These are phyloP conservation scores for Drosophila mauritiana DNA, from an alignment of 1,140 invertebrate genomes.

Conservation along the genomic window DNA sequence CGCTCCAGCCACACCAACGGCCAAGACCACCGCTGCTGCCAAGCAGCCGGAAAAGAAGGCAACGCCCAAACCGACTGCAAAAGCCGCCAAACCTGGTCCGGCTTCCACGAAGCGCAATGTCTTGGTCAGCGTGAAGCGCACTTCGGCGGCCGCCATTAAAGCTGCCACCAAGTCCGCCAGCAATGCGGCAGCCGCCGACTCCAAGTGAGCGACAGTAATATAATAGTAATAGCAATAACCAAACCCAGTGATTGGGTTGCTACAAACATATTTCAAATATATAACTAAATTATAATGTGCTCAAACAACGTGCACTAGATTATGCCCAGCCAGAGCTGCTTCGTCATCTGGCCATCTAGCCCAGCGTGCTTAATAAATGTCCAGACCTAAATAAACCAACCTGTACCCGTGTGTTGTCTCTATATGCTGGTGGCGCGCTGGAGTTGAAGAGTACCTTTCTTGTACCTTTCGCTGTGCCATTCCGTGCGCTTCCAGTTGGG, in stretches of 20 bases:
- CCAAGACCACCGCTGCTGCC: constrained; percentile 20
- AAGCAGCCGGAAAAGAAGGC: constrained; percentile 51
- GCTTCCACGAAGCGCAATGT: constrained; percentile 67
- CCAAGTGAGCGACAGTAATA: constrained; percentile 47
- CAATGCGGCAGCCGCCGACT: constrained; percentile 38
- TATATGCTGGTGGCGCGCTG: constrained; percentile 5
- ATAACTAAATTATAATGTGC: constrained; percentile 42
- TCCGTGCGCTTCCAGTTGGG: constrained; percentile 9
- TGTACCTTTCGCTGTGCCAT: constrained; percentile 37
- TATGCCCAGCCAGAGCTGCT: constrained; percentile 31
- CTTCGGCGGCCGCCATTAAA: constrained; percentile 50
- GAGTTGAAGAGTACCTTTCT: constrained; percentile 30
- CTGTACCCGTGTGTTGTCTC: constrained; percentile 33
- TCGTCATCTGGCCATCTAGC: constrained; percentile 29
- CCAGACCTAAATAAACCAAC: constrained; percentile 59
- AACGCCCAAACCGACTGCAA: constrained; percentile 46
- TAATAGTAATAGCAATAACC: constrained; percentile 41
- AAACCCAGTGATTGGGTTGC: constrained; percentile 68
- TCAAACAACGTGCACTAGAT: constrained; percentile 31
- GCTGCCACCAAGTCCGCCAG: constrained; percentile 51
- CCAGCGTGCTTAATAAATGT: constrained; percentile 69
- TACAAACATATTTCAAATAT: constrained; percentile 50
- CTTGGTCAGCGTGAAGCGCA: constrained; percentile 70
- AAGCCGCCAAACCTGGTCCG: constrained; percentile 59
- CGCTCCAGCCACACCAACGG: constrained; percentile 6